Base-by-base conservation (phyloP, 2,888 invertebrate species). In the Lobophora halterata region DNA sequence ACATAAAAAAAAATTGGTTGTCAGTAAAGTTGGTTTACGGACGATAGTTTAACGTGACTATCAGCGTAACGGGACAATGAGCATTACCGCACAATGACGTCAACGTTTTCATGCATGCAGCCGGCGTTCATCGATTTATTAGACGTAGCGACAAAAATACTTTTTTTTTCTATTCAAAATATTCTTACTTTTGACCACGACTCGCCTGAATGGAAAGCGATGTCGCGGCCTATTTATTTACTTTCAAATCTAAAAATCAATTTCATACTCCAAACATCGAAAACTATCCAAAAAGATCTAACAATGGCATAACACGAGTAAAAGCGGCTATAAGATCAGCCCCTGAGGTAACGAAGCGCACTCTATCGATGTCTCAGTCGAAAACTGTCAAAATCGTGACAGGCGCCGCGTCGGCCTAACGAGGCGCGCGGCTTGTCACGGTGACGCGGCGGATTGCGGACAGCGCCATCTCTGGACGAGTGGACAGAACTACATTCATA, bases 361-460 rank as follows among this genome's bases (percentile, higher is more conserved):
- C 67, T 71, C 69, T 80, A 86, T 86, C 86, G 86, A 86, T 85
- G 87, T 86, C 87, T 85, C 79, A 86, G 86, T 87, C 86, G 78
- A 77, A 79, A 80, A 81, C 83, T 85, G 86, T 86, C 86, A 83
- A 79, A 82, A 81, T 74, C 71, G 55, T 85, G 87, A 85, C 86
- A 80, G 79, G 76, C 79, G 79, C 74, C 79, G 81, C 77, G 85
- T 82, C 79, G 71, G 79, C 58, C 75, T 86, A 85, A 86, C 87
- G 86, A 86, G 85, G 61, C 79, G 74, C 61, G 74, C 75, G 67
- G 65, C 58, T 51, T 49, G 71, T 79, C 75, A 75, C 45, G 52
- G 54, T 86, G 86, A 85, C 80, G 48, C 36, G 37, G 79, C 83
- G 58, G 29, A n/a, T 69, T 68, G 61, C 45, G 7, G 34, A 17